Base-by-base conservation (phyloP, 2,113 vertebrate species). In the Phainopepla nitens region DNA sequence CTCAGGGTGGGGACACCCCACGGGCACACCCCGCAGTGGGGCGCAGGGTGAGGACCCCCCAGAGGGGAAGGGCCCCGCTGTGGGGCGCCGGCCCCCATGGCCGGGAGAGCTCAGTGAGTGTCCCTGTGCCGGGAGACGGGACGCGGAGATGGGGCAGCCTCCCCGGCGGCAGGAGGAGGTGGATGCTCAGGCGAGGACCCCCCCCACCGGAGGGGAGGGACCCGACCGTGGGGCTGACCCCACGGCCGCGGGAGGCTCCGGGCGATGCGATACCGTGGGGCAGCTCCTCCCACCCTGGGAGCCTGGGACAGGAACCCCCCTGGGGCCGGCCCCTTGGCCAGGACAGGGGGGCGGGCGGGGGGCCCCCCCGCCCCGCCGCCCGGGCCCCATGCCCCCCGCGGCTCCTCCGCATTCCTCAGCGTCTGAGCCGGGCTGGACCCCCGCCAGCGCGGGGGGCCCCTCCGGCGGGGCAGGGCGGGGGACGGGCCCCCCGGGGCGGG, bases 401-500 rank as follows among this genome's bases (percentile, higher is more conserved):
- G 93, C 90, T 94, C 93, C 93, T 94, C 93, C 60, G 65, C 90
- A 94, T 94, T 94, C 93, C 90, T 89, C 90, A 92, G 86, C 65
- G 90, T 89, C 93, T 92, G 84, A 89, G 89, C 89, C 57, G 73
- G 60, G 73, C 89, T 94, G 93, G 93, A 83, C 88, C 92, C 92
- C 78, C 60, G 92, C 92, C 92, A 91, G 92, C 58, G 53, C 83
- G 69, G 82, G 87, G 88, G 70, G 82, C 92, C 82, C 78, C 33
- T 57, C 57, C 71, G 58, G 77, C 64, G 57, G 77, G 82, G 71
- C 70, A 72, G 71, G 77, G 71, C 57, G 71, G 82, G 77, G 58
- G 65, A 17, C 65, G 25, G 86, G 86, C 75, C 86, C 86, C 91
- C 75, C 28, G 82, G 76, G 66, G 45, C n/a, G 44, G 79, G 92